These are phyloP conservation scores for Rhinichthys klamathensis DNA, from an alignment of 2,113 vertebrate genomes.

Conservation along the genomic window DNA sequence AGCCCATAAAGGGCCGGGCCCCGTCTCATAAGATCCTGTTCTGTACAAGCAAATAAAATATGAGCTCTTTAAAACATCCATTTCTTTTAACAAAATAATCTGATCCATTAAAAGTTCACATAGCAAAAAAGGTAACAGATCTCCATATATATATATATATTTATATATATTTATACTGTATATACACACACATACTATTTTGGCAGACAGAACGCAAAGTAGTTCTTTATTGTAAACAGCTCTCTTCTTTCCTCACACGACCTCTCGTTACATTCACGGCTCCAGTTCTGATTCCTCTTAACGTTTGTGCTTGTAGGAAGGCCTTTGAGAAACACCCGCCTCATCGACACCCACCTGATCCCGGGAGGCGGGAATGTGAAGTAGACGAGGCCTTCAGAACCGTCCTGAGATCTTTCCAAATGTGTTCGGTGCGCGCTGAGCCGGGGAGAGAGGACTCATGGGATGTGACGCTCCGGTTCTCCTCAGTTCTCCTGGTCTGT, in stretches of 20 bases:
- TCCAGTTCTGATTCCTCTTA: conserved; percentile 74
- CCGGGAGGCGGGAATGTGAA: not conserved
- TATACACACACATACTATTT: conserved; percentile 60
- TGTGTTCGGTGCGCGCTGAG: not conserved
- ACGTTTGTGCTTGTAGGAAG: conserved; percentile 90
- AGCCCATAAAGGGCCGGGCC: not conserved
- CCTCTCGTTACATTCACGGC: conserved; percentile 83
- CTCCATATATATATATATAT: conserved; percentile 65
- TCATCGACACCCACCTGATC: conserved; percentile 19
- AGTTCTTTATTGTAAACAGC: conserved; percentile 74
- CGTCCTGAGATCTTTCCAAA: not conserved
- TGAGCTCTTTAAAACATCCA: conserved; percentile 58
- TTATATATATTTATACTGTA: conserved; percentile 38
- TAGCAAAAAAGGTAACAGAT: conserved; percentile 72
- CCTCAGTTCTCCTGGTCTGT: conserved; percentile 79
- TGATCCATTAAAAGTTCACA: conserved; percentile 74
- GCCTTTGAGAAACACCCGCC: conserved; percentile 59
- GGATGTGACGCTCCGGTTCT: conserved; percentile 21
- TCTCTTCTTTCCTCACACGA: conserved; percentile 39
- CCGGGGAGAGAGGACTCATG: not conserved
- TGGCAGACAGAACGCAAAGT: conserved; percentile 72
- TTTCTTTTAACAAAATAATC: conserved; percentile 77
- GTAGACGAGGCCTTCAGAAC: conserved; percentile 4
- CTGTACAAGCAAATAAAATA: conserved; percentile 63
- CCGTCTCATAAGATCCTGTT: conserved; percentile 1